These are phyloP conservation scores for Clarias platycephalus DNA, from an alignment of 2,797 vertebrate species.

Conservation along the genomic window DNA sequence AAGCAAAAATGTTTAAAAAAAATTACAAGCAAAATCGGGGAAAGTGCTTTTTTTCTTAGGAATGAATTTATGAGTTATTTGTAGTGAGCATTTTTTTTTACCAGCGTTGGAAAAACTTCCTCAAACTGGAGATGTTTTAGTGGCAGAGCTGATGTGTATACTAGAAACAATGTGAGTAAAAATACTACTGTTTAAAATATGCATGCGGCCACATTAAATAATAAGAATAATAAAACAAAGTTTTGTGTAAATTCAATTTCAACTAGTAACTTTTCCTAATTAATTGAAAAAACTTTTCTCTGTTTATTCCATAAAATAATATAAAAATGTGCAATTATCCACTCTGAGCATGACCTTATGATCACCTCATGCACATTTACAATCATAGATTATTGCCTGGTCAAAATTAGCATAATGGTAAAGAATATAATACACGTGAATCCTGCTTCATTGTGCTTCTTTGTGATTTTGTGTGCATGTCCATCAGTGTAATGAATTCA, in stretches of 20 bases:
- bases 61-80: not conserved
- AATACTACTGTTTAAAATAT: not conserved
- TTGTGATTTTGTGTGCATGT: conserved; percentile 68
- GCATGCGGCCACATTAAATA: not conserved
- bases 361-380: not conserved
- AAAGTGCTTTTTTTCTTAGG: not conserved
- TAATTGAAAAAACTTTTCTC: not conserved
- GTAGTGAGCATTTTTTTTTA: not conserved
- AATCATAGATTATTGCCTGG: not conserved
- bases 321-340: not conserved
- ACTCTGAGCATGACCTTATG: not conserved
- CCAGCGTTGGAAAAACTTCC: not conserved
- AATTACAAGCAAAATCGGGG: not conserved
- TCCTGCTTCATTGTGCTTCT: conserved; percentile 44
- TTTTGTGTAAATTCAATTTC: not conserved
- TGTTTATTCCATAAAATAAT: not conserved
- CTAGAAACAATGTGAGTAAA: not conserved
- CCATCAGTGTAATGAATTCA: conserved; percentile 73
- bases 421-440: conserved; percentile 7
- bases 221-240: not conserved
- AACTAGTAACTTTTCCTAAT: not conserved
- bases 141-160: not conserved
- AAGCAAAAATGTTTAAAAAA: not conserved
- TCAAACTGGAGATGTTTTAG: not conserved
- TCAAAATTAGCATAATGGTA: conserved; percentile 29